Percentiles rank a stretch among this genome's conserved stretches.
Evolutionary conservation across 2,113 vertebrate species (phyloP).

Genomic region (Sylvia atricapilla): DNA sequence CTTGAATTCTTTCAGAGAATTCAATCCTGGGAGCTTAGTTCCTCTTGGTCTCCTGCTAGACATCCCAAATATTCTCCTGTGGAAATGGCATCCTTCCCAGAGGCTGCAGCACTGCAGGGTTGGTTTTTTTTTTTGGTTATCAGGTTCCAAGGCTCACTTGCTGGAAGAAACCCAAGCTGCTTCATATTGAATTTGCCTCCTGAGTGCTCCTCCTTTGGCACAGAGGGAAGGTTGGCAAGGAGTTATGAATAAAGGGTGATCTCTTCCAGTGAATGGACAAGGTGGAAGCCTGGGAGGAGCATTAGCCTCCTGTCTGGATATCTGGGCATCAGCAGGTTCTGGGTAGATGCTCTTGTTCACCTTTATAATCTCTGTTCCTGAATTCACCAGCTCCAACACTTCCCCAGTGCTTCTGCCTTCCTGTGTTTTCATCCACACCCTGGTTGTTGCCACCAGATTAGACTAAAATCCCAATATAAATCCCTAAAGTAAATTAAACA

Average conservation of each 20-base stretch:
- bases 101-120: neutral
- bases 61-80: neutral
- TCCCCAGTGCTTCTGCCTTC: neutral
- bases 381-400: rapidly evolving
- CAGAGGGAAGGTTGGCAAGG: neutral
- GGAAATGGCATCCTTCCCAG: neutral
- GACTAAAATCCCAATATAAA: neutral
- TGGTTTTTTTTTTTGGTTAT: neutral
- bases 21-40: neutral
- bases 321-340: neutral
- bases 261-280: neutral
- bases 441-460: too few relatives aligned
- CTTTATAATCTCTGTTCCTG: neutral
- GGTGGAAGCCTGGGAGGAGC: neutral
- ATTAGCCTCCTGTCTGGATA: neutral
- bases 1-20: neutral
- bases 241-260: neutral
- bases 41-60: neutral
- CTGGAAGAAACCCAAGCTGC: neutral
- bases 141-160: neutral
- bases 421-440: neutral
- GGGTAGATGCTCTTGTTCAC: neutral
- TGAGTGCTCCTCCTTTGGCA: neutral
- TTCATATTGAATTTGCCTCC: neutral
- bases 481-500: neutral